Percentiles rank a stretch among this genome's conserved stretches.
phyloP scores from a whole-genome alignment of 2,113 vertebrate species.

The Lagopus muta region DNA sequence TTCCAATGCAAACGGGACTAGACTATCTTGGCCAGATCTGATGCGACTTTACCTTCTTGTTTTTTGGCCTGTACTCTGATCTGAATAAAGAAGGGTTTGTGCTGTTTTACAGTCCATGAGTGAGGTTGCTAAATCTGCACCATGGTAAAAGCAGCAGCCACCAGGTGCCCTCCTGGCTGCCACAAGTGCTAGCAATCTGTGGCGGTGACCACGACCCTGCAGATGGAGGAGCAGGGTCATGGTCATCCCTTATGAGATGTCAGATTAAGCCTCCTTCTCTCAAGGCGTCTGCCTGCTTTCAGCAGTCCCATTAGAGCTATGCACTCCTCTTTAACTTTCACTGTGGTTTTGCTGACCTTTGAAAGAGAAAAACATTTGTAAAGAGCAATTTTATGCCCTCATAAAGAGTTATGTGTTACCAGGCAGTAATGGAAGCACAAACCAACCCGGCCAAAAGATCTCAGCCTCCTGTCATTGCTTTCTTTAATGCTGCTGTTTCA shows the following conservation, averaged over 20 bases:
- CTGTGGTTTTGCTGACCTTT: constrained; percentile 30
- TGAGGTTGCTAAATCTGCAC: background rate
- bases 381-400: constrained; percentile 13
- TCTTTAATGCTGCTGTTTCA: background rate
- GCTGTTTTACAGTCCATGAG: background rate
- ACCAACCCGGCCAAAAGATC: background rate
- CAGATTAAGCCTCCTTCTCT: background rate
- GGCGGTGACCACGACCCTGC: rapidly evolving
- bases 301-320: background rate
- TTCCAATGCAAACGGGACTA: background rate
- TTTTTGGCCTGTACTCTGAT: background rate
- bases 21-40: background rate
- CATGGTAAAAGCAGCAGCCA: background rate
- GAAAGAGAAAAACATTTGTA: constrained; percentile 34
- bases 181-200: rapidly evolving
- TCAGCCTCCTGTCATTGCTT: background rate
- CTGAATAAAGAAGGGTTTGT: background rate
- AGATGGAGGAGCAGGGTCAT: background rate
- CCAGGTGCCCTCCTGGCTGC: background rate
- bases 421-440: background rate
- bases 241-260: background rate
- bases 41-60: background rate
- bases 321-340: background rate
- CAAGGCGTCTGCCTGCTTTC: background rate
- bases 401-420: background rate